phyloP scores from a whole-genome alignment of 2,113 vertebrate genomes.

The Daphoenositta chrysoptera region DNA sequence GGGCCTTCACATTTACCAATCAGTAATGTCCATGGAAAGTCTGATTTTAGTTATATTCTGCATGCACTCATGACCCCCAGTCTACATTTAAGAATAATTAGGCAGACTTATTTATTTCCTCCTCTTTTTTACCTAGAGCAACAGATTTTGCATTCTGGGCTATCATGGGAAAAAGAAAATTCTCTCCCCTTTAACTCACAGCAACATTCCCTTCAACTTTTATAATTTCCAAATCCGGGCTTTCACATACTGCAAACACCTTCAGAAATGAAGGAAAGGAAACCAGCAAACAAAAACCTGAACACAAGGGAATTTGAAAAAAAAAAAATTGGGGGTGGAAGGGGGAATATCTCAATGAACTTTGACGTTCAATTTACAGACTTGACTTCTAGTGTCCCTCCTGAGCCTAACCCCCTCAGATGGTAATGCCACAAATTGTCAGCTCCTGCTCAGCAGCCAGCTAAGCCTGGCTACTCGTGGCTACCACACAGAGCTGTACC shows the following conservation, averaged over 20 bases:
- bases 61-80: background rate
- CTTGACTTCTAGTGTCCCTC: background rate
- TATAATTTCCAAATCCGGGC: background rate
- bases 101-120: background rate
- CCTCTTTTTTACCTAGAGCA: background rate
- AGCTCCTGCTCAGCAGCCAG: background rate
- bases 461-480: background rate
- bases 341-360: background rate
- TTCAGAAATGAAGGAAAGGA: background rate
- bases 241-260: background rate
- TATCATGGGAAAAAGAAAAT: background rate
- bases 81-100: background rate
- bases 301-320: background rate
- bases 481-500: background rate
- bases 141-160: background rate
- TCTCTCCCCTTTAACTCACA: background rate
- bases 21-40: background rate
- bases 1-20: background rate
- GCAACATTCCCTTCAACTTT: background rate
- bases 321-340: rapidly evolving
- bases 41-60: background rate
- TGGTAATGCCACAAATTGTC: background rate
- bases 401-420: background rate
- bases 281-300: background rate
- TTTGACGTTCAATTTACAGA: background rate